phyloP scores from a whole-genome alignment of 1,140 invertebrate species.

The Rhagoletis zephyria region DNA sequence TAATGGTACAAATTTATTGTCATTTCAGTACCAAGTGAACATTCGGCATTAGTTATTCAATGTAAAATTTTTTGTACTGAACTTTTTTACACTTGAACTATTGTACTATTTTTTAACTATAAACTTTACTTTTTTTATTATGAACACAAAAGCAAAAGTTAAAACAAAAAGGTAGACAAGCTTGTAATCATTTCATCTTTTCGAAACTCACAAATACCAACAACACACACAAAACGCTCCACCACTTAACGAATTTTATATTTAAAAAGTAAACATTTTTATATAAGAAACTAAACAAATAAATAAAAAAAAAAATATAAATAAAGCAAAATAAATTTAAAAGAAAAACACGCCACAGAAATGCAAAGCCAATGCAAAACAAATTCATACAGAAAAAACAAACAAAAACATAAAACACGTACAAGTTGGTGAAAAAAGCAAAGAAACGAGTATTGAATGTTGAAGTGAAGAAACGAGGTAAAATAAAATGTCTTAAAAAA shows the following conservation, averaged over 20 bases:
- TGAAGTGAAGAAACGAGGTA: not conserved
- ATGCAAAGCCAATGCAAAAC: not conserved
- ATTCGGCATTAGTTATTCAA: no score
- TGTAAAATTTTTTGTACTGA: no score
- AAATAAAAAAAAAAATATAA: not conserved
- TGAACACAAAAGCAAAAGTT: no score
- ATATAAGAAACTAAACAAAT: not conserved
- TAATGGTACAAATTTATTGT: no score
- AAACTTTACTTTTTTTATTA: no score
- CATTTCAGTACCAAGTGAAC: no score
- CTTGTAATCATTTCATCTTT: no score
- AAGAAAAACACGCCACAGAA: not conserved
- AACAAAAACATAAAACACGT: not conserved
- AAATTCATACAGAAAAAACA: not conserved
- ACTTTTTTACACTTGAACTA: no score
- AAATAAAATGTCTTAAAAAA: not conserved
- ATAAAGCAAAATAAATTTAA: not conserved
- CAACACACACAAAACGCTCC: not conserved
- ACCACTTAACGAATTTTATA: constrained; percentile 18
- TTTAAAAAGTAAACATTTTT: not conserved
- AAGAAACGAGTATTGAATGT: no score
- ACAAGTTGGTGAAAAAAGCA: constrained; percentile 29
- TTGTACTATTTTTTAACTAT: no score
- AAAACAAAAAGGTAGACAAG: no score
- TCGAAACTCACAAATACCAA: not conserved